These are phyloP conservation scores for Pterocles gutturalis DNA, from an alignment of 2,113 vertebrate species.

Conservation along the genomic window DNA sequence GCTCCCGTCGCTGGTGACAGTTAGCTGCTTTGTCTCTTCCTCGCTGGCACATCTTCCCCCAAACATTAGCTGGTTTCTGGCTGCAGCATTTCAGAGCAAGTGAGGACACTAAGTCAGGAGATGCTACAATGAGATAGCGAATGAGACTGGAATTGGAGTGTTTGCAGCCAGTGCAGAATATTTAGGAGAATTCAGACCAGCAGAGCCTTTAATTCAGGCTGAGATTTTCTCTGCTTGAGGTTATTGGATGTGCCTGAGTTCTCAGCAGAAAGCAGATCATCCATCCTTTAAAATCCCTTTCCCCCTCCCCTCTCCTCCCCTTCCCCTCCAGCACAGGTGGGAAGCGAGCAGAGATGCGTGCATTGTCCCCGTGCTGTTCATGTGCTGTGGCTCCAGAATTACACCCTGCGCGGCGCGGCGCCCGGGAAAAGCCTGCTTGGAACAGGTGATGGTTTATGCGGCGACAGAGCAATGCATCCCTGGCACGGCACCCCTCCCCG, in stretches of 20 bases:
- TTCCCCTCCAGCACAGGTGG: background rate
- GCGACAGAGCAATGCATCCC: background rate
- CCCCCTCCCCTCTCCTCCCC: background rate
- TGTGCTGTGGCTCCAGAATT: background rate
- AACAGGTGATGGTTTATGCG: background rate
- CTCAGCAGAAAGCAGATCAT: slow-evolving; percentile 52
- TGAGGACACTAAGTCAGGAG: background rate
- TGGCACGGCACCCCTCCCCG: background rate
- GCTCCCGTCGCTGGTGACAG: accelerated
- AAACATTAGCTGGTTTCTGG: background rate
- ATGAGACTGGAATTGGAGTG: slow-evolving; percentile 1
- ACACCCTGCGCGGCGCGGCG: background rate
- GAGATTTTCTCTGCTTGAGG: slow-evolving; percentile 54
- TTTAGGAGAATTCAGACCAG: slow-evolving; percentile 39
- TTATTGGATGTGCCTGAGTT: slow-evolving; percentile 55
- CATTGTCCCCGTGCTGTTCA: background rate
- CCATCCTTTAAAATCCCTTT: slow-evolving; percentile 13
- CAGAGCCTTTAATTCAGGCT: slow-evolving; percentile 61
- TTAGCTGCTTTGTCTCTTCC: background rate
- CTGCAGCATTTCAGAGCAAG: slow-evolving; percentile 18
- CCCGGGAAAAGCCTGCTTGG: background rate
- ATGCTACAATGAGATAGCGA: background rate
- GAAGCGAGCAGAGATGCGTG: background rate
- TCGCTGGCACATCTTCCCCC: background rate
- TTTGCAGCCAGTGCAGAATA: background rate